Evolutionary conservation across 2,888 invertebrate species (phyloP).

Genomic region (Lysandra coridon): DNA sequence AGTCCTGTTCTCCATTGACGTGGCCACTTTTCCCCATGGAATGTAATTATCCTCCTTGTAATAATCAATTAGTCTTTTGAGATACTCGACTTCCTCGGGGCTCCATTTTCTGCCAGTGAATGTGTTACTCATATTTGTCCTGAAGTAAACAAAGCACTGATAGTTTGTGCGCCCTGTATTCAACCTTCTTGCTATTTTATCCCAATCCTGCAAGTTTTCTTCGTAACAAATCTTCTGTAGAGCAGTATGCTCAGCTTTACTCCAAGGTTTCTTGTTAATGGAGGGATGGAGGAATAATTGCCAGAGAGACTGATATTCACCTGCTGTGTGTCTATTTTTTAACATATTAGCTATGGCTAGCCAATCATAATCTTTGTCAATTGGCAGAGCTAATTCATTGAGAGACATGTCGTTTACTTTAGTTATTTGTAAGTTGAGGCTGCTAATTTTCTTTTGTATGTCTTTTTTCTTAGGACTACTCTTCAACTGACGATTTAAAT

Average conservation of each 20-base stretch:
- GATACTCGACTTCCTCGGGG: slow-evolving; percentile 83
- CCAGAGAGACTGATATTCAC: slow-evolving; percentile 87
- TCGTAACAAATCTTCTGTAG: slow-evolving; percentile 54
- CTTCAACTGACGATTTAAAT: slow-evolving; percentile 46
- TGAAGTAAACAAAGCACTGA: slow-evolving; percentile 85
- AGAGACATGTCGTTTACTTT: slow-evolving; percentile 49
- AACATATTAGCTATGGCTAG: slow-evolving; percentile 69
- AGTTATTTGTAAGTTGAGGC: slow-evolving; percentile 46
- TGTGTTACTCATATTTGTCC: slow-evolving; percentile 68
- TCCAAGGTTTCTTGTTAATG: slow-evolving; percentile 77
- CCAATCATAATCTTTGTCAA: slow-evolving; percentile 81
- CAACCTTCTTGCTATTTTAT: slow-evolving; percentile 79
- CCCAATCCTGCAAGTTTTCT: slow-evolving; percentile 83
- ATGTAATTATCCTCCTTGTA: slow-evolving; percentile 84
- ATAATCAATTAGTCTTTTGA: slow-evolving; percentile 82
- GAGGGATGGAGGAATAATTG: slow-evolving; percentile 84
- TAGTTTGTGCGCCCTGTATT: slow-evolving; percentile 82
- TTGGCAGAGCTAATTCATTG: slow-evolving; percentile 56
- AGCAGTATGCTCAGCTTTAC: slow-evolving; percentile 52
- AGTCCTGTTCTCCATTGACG: slow-evolving; percentile 82
- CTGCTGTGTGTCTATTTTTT: slow-evolving; percentile 79
- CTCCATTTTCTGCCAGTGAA: slow-evolving; percentile 80
- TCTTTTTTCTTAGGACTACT: slow-evolving; percentile 35
- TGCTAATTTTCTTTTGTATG: slow-evolving; percentile 43
- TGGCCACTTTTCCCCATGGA: slow-evolving; percentile 86